These are phyloP conservation scores for Sebastes itinus DNA, from an alignment of 2,797 vertebrate genomes.

Conservation along the genomic window DNA sequence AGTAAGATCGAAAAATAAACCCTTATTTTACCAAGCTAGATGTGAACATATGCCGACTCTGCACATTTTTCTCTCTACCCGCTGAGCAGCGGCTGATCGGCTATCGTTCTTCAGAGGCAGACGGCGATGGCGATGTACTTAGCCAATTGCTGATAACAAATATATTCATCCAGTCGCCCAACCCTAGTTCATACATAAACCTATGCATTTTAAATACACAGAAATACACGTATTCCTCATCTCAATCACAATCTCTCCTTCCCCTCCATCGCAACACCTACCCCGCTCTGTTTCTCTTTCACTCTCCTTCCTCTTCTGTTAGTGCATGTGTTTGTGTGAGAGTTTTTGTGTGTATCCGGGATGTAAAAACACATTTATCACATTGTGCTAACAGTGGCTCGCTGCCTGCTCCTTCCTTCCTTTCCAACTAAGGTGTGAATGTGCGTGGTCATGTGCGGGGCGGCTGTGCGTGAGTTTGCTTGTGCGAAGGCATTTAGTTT, in stretches of 20 bases:
- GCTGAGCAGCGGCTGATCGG: no score
- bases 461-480: neutral
- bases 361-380: slow-evolving; percentile 42
- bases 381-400: neutral
- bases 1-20: no score
- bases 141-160: no score
- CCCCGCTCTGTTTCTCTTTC: neutral
- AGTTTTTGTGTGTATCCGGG: neutral
- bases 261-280: neutral
- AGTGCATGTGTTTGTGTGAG: neutral
- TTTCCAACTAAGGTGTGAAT: slow-evolving; percentile 4
- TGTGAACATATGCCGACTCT: no score
- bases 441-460: neutral
- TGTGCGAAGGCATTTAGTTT: slow-evolving; percentile 31
- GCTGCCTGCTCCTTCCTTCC: neutral
- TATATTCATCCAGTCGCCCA: no score
- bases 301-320: neutral
- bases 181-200: neutral
- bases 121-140: no score
- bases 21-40: no score
- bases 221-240: neutral
- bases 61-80: no score
- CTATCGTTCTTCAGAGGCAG: no score
- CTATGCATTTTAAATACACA: neutral
- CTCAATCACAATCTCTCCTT: neutral